A percentile compares a stretch with the other conserved stretches of the same genome.
phyloP scores from a whole-genome alignment of 2,888 invertebrate species.

The Listrodromus nycthemerus region DNA sequence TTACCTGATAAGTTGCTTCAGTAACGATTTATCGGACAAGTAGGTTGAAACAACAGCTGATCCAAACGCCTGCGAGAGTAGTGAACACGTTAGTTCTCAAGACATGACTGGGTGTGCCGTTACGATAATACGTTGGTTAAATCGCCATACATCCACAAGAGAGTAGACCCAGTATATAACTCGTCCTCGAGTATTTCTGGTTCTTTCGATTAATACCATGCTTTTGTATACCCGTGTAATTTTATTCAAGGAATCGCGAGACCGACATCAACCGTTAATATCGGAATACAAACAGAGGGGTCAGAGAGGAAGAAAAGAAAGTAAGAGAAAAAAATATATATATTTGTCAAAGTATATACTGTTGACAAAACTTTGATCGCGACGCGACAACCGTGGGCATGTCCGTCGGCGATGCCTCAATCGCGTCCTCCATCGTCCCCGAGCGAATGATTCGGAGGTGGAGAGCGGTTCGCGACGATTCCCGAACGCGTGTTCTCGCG shows the following conservation, averaged over 20 bases:
- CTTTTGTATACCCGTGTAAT: constrained; percentile 17
- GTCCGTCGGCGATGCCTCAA: constrained; percentile 12
- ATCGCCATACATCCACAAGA: constrained; percentile 65
- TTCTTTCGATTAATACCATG: constrained; percentile 35
- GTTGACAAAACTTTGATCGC: neutral
- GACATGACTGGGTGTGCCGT: constrained; percentile 69
- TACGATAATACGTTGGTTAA: constrained; percentile 67
- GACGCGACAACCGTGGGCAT: constrained; percentile 28
- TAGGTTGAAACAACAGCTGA: constrained; percentile 68
- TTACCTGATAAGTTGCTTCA: constrained; percentile 63
- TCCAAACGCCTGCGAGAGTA: constrained; percentile 82
- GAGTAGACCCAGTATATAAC: constrained; percentile 68
- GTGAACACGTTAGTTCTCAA: constrained; percentile 81
- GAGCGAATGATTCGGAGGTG: constrained; percentile 1
- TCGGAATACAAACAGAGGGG: constrained; percentile 7
- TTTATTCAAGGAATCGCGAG: constrained; percentile 29
- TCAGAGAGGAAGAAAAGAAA: neutral
- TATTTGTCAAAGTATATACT: neutral
- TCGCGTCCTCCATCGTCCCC: constrained; percentile 24
- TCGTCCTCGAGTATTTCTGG: constrained; percentile 58
- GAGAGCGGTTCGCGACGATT: constrained; percentile 15
- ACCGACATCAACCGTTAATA: constrained; percentile 40
- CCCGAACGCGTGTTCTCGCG: neutral
- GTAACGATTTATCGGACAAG: constrained; percentile 56
- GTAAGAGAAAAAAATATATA: neutral